These are phyloP conservation scores for Dendrolimus pini DNA, from an alignment of 2,888 invertebrate genomes.

Conservation along the genomic window DNA sequence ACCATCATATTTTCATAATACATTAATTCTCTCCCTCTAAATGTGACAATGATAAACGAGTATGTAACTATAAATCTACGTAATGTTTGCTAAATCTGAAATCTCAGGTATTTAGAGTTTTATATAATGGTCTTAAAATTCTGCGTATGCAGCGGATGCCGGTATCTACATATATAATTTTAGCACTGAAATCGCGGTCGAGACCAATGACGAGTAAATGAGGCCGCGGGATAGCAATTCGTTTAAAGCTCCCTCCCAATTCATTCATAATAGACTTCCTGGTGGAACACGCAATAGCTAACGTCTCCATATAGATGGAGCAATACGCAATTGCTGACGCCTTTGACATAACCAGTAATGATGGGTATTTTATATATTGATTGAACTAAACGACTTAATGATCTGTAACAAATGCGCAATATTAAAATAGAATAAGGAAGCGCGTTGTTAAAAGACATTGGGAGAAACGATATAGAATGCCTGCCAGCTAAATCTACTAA, in stretches of 20 bases:
- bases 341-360: slow-evolving; percentile 1
- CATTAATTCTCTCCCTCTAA: too few species aligned
- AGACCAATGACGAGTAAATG: slow-evolving; percentile 6
- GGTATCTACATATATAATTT: slow-evolving; percentile 5
- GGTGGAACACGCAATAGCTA: background rate
- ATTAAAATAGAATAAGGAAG: slow-evolving; percentile 7
- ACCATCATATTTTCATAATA: too few species aligned
- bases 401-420: background rate
- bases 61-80: too few species aligned
- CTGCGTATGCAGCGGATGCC: slow-evolving; percentile 1
- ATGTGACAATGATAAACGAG: too few species aligned
- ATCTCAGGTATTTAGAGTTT: background rate
- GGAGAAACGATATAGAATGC: background rate
- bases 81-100: too few species aligned
- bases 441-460: background rate
- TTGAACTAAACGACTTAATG: slow-evolving; percentile 1
- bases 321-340: slow-evolving; percentile 7
- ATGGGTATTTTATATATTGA: background rate
- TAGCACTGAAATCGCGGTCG: slow-evolving; percentile 8
- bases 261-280: slow-evolving; percentile 1
- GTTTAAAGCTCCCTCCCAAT: slow-evolving; percentile 9
- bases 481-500: background rate
- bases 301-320: background rate
- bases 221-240: slow-evolving; percentile 9
- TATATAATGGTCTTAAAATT: slow-evolving; percentile 1